Conservation (phyloP, 2,113 vertebrate species). For the Spermophilus dauricus region DNA sequence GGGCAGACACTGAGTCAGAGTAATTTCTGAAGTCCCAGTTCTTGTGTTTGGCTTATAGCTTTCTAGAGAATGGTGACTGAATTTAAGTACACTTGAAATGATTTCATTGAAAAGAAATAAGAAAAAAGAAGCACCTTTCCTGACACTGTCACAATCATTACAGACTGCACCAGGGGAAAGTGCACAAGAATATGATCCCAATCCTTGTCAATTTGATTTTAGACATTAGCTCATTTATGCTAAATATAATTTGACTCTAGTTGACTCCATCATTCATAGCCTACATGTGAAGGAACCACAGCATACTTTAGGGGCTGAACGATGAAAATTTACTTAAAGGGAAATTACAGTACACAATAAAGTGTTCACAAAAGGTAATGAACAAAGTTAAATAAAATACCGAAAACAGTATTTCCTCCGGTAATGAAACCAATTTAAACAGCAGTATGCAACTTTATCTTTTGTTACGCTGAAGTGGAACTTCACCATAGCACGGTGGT, state of each 20-base stretch:
- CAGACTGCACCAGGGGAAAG: background rate
- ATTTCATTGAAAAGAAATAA: background rate
- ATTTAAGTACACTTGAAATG: constrained; percentile 54
- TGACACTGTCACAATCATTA: constrained; percentile 46
- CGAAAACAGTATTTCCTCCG: constrained; percentile 10
- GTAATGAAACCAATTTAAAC: background rate
- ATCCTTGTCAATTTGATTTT: constrained; percentile 46
- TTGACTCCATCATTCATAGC: constrained; percentile 57
- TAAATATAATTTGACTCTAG: constrained; percentile 52
- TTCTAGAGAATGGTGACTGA: constrained; percentile 33
- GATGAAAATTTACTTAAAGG: constrained; percentile 25
- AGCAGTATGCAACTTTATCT: background rate
- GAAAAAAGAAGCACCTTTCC: constrained; percentile 1
- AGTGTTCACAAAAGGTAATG: background rate
- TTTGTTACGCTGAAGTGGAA: background rate
- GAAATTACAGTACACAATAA: constrained; percentile 16
- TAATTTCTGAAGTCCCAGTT: background rate
- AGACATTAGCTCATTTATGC: constrained; percentile 55
- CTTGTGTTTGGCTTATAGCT: constrained; percentile 50
- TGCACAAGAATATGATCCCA: background rate
- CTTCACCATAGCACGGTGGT: background rate
- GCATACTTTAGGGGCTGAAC: background rate
- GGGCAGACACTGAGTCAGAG: background rate
- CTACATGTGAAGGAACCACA: constrained; percentile 43
- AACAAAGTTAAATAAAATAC: background rate